Conservation (phyloP, 2,888 invertebrate species). For the Acleris cristana region DNA sequence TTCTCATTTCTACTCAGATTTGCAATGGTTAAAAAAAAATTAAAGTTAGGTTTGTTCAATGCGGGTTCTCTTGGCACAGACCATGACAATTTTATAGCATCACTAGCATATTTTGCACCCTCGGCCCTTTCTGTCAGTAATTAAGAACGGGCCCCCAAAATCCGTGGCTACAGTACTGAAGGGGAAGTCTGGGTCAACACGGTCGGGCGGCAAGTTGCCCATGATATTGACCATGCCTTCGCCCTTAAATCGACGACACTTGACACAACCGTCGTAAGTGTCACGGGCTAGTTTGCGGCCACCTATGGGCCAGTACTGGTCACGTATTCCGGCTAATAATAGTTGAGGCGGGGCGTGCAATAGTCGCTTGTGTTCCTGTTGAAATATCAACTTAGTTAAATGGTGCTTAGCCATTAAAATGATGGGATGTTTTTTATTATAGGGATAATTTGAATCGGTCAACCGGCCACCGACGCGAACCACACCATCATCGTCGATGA, state of each 20-base stretch:
- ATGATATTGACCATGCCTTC: slow-evolving; percentile 18
- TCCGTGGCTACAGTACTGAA: slow-evolving; percentile 24
- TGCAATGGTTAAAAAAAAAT: too few species aligned
- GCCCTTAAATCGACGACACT: slow-evolving; percentile 29
- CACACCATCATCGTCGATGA: too few species aligned
- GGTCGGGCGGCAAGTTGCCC: slow-evolving; percentile 34
- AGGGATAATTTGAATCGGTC: too few species aligned
- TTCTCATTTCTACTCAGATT: too few species aligned
- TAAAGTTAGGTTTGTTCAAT: too few species aligned
- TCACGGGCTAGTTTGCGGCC: slow-evolving; percentile 36
- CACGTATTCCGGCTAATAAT: slow-evolving; percentile 31
- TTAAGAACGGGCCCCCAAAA: slow-evolving; percentile 31
- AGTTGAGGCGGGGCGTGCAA: slow-evolving; percentile 39
- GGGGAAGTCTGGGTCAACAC: slow-evolving; percentile 32
- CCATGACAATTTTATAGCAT: too few species aligned
- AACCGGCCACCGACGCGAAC: too few species aligned
- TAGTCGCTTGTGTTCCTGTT: slow-evolving; percentile 26
- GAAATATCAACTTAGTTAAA: slow-evolving; percentile 33
- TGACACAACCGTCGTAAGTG: slow-evolving; percentile 30
- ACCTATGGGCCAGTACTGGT: slow-evolving; percentile 38
- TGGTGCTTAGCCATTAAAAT: slow-evolving; percentile 28
- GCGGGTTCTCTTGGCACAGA: too few species aligned
- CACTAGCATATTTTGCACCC: too few species aligned
- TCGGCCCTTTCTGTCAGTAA: slow-evolving; percentile 34
- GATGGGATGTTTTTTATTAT: slow-evolving; percentile 24